Evolutionary conservation across 2,797 vertebrate genomes (phyloP), one percentile per base, ranked within the genome.

Genomic region (Rhadinocentrus ornatus): DNA sequence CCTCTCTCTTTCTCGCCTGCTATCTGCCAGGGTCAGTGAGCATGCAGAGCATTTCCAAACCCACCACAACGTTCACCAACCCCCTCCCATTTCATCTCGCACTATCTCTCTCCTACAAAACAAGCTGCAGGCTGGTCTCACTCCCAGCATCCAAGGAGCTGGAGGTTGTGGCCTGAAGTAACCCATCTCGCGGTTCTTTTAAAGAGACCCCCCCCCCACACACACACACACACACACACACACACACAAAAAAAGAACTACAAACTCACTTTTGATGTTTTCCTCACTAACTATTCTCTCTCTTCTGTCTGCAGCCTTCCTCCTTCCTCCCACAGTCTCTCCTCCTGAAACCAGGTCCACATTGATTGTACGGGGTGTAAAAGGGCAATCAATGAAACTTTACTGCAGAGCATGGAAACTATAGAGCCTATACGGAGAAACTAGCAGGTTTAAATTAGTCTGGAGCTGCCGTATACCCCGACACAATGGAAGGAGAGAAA

Each of bases 311-410:
- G 48, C 22, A 39, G 48, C 48, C n/a, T 52, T 10, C 35, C 63
- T 16, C 78, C 57, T 72, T 60, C 62, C 41, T 78, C 71, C 81
- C 74, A 64, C 46, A 62, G 62, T 35, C 81, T 71, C 68, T 68
- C 73, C 67, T 67, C 57, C 75, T 71, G 57, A 77, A 78, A 88
- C 78, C 80, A 77, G 66, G 83, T 82, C 81, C 56, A 69, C 87
- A 91, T 92, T 77, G 93, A 94, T 93, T 91, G 85, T 65, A 84
- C 87, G 78, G 78, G 88, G 86, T 89, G 86, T 82, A 85, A 88
- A 88, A 89, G 89, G 83, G 80, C 85, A 89, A 93, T 93, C 91
- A 78, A 91, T 92, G 82, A 63, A 68, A 66, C 56, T 84, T 88
- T 86, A 75, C 83, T 77, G 71, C 75, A 73, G 83, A 81, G 75